phyloP scores from a whole-genome alignment of 2,797 vertebrate species.

The Acanthurus tractus region DNA sequence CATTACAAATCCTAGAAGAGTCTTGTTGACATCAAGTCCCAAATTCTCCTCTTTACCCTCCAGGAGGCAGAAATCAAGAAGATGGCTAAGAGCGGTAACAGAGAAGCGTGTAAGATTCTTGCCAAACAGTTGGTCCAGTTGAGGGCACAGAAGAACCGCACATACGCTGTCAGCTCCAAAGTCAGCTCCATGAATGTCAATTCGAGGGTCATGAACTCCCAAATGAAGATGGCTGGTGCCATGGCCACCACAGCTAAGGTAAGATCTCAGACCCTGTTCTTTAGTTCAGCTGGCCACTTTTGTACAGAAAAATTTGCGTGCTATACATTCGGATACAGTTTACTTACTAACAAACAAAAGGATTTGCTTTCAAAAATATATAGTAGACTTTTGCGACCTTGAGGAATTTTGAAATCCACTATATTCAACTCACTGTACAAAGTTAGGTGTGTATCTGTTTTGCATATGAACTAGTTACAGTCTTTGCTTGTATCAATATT shows the following conservation, averaged over 20 bases:
- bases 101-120: constrained; percentile 94
- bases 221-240: constrained; percentile 99
- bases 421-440: neutral
- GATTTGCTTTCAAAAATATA: no score
- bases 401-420: neutral
- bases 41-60: neutral
- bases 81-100: constrained; percentile 98
- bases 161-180: constrained; percentile 97
- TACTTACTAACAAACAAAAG: neutral
- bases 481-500: constrained; percentile 41
- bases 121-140: constrained; percentile 97
- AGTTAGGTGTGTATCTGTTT: constrained; percentile 8
- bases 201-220: constrained; percentile 98
- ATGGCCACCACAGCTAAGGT: constrained; percentile 98
- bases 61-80: constrained; percentile 99
- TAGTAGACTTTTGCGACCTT: neutral
- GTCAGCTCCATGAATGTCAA: constrained; percentile 98
- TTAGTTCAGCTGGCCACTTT: neutral
- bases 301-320: neutral
- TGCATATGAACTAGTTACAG: constrained; percentile 27
- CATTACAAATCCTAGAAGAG: neutral
- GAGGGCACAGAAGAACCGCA: constrained; percentile 95
- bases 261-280: constrained; percentile 48
- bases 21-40: no score
- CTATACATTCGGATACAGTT: neutral